A percentile compares a stretch with the other conserved stretches of the same genome.
phyloP scores from a whole-genome alignment of 2,888 invertebrate genomes.

The Phasia obesa region DNA sequence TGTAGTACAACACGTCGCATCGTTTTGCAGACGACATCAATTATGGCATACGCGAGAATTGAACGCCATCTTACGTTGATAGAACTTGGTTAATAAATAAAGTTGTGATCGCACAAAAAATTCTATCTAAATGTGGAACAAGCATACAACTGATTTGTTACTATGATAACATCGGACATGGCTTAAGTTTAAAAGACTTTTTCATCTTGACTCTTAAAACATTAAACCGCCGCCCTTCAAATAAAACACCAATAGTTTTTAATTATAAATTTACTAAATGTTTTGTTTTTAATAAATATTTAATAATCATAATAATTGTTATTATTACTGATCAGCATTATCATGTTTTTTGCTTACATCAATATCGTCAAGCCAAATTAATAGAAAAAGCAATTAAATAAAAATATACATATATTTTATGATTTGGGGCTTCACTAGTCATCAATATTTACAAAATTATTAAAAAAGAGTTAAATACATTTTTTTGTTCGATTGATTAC shows the following conservation, averaged over 20 bases:
- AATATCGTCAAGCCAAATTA: constrained; percentile 18
- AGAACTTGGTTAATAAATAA: no score
- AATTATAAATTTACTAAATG: constrained; percentile 53
- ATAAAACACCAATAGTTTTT: constrained; percentile 31
- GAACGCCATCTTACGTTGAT: no score
- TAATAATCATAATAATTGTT: constrained; percentile 43
- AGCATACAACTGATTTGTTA: no score
- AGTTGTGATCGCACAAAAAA: no score
- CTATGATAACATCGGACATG: no score
- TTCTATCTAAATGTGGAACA: no score
- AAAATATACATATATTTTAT: constrained; percentile 8
- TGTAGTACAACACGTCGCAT: no score
- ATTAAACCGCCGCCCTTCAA: background rate
- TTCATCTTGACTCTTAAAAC: background rate
- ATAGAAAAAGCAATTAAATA: constrained; percentile 14
- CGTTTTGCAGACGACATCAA: no score
- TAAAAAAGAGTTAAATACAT: constrained; percentile 35
- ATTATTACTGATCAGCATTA: constrained; percentile 30
- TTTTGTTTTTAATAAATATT: constrained; percentile 54
- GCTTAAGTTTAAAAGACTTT: no score
- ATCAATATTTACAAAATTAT: constrained; percentile 65
- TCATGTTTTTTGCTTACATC: background rate
- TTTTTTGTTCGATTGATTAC: constrained; percentile 49
- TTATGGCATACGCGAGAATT: no score
- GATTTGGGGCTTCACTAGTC: constrained; percentile 19